Evolutionary conservation across 2,797 vertebrate genomes (phyloP).

Genomic region (Scolopax rusticola): DNA sequence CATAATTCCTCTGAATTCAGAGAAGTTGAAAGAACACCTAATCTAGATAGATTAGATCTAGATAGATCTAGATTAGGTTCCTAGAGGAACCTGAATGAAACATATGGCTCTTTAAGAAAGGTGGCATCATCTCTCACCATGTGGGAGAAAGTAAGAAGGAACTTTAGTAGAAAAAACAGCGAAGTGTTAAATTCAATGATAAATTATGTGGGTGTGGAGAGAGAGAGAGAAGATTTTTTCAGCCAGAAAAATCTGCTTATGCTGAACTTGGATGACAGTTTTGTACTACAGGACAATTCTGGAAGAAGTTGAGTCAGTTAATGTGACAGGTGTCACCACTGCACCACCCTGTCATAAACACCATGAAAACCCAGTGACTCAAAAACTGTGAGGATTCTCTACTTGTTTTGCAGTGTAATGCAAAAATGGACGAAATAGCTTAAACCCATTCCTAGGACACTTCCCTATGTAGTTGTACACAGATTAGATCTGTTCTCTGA

Average conservation of each 20-base stretch:
- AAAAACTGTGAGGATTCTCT: background rate
- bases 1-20: background rate
- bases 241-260: background rate
- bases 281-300: background rate
- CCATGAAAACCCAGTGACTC: background rate
- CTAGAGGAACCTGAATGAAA: background rate
- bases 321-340: fast-evolving
- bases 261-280: background rate
- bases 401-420: background rate
- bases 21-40: background rate
- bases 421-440: background rate
- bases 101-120: fast-evolving
- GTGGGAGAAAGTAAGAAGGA: background rate
- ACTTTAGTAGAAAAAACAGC: background rate
- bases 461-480: background rate
- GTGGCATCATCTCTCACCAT: background rate
- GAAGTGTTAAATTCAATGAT: background rate
- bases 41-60: background rate
- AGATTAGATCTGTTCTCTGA: background rate
- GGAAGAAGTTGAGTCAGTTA: background rate
- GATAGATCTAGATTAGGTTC: too few relatives aligned
- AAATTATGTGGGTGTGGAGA: background rate
- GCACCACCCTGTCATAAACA: background rate
- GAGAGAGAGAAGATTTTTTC: background rate
- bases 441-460: background rate